Evolutionary conservation across 2,888 invertebrate species (phyloP), one percentile per base, ranked within the genome.

Genomic region (Molorchus minor): DNA sequence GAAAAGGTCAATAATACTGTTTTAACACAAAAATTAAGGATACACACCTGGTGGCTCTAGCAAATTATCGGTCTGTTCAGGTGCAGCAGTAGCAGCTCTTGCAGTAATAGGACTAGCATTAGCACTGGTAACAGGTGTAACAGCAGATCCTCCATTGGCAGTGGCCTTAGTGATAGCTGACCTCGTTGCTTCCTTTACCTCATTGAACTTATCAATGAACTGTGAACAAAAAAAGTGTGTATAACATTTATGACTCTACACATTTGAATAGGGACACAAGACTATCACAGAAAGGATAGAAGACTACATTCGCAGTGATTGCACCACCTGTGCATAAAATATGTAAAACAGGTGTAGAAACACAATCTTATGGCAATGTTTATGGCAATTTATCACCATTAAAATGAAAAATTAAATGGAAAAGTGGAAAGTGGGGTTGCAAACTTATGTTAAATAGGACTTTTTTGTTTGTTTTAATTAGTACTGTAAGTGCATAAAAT

Each of bases 141-240:
- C 91, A 0, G 89, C 91, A 41, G 79, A 62, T 62, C 79, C 81
- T 15, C 83, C 87, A 76, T 87, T 87, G 20, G 85, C 83, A 19
- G 85, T 82, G 12, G 86, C 84, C 77, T 88, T 89, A 56, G 86
- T 84, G 67, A 86, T 86, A 55, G 89, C 88, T 76, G 85, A 84
- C 74, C 91, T 89, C 10, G 96, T 96, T 35, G 96, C 93, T 80
- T 97, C 97, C 80, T 97, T 97, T 19, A 98, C 96, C 81, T 98
- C 97, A 84, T 96, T 95, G 82, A 98, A 98, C 82, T 98, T 97
- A 81, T 98, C 97, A 73, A 97, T 96, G 83, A 98, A 98, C 94
- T 94, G 68, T 56, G 76, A 75, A 65, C 57, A 57, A 56, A 64
- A 21, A 17, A n/a, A n/a, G 1, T 21, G 17, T n/a, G 5, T 45